phyloP scores from a whole-genome alignment of 2,797 vertebrate species.

The Schizopygopsis malacanthus region DNA sequence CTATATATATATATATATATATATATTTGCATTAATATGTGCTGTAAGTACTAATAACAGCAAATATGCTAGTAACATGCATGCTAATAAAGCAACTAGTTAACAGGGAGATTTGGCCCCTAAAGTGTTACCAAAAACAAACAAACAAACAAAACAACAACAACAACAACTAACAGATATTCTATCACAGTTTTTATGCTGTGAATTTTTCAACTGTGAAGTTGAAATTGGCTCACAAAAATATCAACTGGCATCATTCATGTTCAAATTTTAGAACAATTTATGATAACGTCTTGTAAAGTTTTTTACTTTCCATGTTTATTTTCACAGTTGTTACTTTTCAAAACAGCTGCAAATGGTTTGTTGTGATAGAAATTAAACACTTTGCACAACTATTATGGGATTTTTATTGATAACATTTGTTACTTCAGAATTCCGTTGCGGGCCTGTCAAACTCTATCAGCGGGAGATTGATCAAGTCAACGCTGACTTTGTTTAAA shows the following conservation, averaged over 20 bases:
- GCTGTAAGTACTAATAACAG: background rate
- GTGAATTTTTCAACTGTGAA: background rate
- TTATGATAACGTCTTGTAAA: background rate
- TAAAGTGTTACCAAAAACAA: background rate
- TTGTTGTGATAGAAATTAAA: slow-evolving; percentile 30
- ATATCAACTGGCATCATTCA: background rate
- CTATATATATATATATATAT: too few species aligned
- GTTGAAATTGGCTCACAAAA: background rate
- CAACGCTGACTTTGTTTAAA: slow-evolving; percentile 59
- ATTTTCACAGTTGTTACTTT: background rate
- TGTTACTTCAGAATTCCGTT: slow-evolving; percentile 33
- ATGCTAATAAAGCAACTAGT: background rate
- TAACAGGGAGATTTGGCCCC: background rate
- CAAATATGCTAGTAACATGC: background rate
- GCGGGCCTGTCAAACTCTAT: slow-evolving; percentile 56
- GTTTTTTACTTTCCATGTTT: background rate
- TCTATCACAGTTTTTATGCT: background rate
- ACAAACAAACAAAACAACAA: too few species aligned
- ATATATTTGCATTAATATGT: background rate
- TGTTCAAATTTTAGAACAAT: background rate
- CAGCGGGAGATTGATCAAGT: slow-evolving; percentile 58
- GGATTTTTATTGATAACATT: slow-evolving; percentile 43
- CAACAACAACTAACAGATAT: background rate
- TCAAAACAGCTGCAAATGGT: slow-evolving; percentile 19
- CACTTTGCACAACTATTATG: slow-evolving; percentile 6